Conservation (phyloP, 2,888 invertebrate species). For the Macroteleia sp. region DNA sequence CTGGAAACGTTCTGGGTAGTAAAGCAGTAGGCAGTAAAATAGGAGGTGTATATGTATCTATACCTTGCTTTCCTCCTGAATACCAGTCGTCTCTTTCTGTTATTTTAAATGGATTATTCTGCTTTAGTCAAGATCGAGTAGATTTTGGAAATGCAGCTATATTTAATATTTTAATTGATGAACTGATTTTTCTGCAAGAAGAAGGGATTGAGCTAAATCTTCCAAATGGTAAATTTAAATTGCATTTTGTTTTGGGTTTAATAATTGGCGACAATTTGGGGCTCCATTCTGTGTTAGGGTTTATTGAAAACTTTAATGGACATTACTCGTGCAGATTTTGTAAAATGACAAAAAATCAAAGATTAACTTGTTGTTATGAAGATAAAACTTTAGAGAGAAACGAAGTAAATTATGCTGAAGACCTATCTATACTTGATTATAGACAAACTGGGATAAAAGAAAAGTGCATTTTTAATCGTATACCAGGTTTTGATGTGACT, state of each 20-base stretch:
- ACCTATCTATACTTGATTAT: background rate
- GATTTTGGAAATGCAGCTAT: constrained; percentile 36
- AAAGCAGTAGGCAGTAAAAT: background rate
- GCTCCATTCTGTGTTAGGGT: background rate
- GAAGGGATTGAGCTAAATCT: constrained; percentile 45
- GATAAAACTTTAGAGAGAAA: background rate
- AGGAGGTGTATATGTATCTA: background rate
- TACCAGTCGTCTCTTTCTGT: constrained; percentile 6
- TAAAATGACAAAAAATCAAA: constrained; percentile 19
- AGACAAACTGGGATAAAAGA: constrained; percentile 21
- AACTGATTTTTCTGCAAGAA: constrained; percentile 13
- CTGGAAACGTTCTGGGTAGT: background rate
- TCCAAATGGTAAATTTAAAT: background rate
- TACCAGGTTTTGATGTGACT: constrained; percentile 5
- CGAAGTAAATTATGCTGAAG: constrained; percentile 13
- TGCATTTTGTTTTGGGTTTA: constrained; percentile 26
- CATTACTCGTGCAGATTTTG: constrained; percentile 58
- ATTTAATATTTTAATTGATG: constrained; percentile 8
- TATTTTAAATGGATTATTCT: constrained; percentile 20
- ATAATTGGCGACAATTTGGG: constrained; percentile 15
- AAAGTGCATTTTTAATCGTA: constrained; percentile 26
- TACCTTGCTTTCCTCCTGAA: constrained; percentile 4
- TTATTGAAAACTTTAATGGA: constrained; percentile 52
- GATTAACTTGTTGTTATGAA: background rate
- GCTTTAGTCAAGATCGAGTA: constrained; percentile 18